A percentile compares a stretch with the other conserved stretches of the same genome.
phyloP scores from a whole-genome alignment of 2,797 vertebrate genomes.

The Glossophaga mutica region DNA sequence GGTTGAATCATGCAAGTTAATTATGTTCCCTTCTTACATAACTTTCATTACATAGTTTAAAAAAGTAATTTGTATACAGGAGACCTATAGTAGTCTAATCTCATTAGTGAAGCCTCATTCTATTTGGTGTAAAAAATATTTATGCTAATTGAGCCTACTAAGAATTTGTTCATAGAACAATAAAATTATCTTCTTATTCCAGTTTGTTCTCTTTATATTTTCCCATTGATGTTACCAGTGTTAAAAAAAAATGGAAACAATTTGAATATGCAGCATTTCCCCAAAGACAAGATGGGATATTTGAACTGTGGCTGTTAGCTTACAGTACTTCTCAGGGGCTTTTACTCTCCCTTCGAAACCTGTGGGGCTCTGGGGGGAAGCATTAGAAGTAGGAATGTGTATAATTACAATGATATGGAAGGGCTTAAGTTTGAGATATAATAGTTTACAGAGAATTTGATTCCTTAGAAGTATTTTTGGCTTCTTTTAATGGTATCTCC shows the following conservation, averaged over 20 bases:
- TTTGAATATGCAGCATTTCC: background rate
- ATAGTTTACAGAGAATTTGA: background rate
- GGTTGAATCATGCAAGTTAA: background rate
- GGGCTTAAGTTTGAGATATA: background rate
- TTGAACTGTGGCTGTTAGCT: background rate
- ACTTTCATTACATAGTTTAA: background rate
- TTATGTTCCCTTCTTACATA: background rate
- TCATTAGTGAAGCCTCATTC: background rate
- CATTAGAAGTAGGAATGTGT: background rate
- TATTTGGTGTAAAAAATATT: background rate
- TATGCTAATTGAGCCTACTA: conserved; percentile 3
- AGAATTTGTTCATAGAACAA: background rate
- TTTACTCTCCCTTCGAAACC: background rate
- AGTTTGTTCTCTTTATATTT: background rate
- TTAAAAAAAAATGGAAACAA: background rate
- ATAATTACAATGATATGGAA: background rate
- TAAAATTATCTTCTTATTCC: background rate
- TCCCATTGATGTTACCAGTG: background rate
- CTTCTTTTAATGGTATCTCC: background rate
- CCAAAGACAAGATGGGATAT: background rate
- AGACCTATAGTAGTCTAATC: background rate
- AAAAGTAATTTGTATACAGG: background rate
- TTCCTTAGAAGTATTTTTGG: background rate
- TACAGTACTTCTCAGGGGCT: background rate
- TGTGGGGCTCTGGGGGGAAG: background rate